A percentile compares a stretch with the other conserved stretches of the same genome.
Evolutionary conservation across 2,888 invertebrate genomes (phyloP).

Genomic region (Argyresthia goedartella): DNA sequence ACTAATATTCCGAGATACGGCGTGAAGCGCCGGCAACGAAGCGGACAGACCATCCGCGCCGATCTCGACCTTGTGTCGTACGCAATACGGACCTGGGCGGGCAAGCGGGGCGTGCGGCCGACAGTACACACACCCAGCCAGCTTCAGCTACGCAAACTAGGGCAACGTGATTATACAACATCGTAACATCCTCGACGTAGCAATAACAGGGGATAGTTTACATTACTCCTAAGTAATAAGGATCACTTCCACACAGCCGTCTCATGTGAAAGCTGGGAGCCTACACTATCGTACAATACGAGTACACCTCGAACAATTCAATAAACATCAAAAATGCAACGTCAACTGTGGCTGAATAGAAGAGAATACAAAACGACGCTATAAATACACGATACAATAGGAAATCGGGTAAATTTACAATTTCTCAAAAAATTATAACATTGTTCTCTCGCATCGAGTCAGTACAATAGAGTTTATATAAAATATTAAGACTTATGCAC

Average conservation of each 20-base stretch:
- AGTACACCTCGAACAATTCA: constrained; percentile 31
- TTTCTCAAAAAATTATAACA: constrained; percentile 60
- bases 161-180: too few relatives aligned
- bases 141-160: too few relatives aligned
- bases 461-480: constrained; percentile 48
- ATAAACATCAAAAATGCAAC: constrained; percentile 61
- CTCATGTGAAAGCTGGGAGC: neutral
- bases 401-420: constrained; percentile 62
- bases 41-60: neutral
- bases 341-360: constrained; percentile 55
- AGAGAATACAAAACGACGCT: constrained; percentile 55
- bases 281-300: neutral
- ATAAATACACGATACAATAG: constrained; percentile 43
- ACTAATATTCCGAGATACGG: constrained; percentile 1
- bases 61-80: neutral
- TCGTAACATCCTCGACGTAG: too few relatives aligned
- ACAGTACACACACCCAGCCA: too few relatives aligned
- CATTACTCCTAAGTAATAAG: constrained; percentile 1
- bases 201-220: neutral
- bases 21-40: too few relatives aligned
- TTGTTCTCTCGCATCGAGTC: too few relatives aligned
- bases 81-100: neutral
- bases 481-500: constrained; percentile 22
- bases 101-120: too few relatives aligned
- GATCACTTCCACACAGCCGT: neutral